Base-by-base conservation (phyloP, 1,140 invertebrate species). In the Glossosoma conforme region DNA sequence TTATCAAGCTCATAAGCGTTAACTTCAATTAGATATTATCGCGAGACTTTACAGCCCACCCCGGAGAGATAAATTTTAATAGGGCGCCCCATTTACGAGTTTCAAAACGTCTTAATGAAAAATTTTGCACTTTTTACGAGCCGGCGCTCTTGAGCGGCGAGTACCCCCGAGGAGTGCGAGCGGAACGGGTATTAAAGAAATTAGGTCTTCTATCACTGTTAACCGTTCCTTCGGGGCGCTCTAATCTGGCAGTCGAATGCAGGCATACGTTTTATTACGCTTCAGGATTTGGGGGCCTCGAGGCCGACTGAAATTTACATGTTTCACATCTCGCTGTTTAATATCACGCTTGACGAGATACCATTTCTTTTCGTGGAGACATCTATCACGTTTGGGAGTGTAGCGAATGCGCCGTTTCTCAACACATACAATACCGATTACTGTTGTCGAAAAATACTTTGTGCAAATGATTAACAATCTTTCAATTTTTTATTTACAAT, bases 1-100 rank as follows among this genome's bases (percentile, higher is more conserved):
- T 57, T 52, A 57, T 52, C 54, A 44, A 36, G 45, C 54, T 57
- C 54, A 52, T 52, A 57, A 57, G 54, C 54, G 54, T 57, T 57
- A 57, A 57, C 49, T 57, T 57, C 54, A 57, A 57, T 57, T 57
- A 57, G 54, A 57, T 57, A 57, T 52, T 57, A 57, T 57, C 54
- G 54, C 35, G 25, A 33, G 44, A 47, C 25, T 52, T 57, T 57
- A 52, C 52, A 32, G 54, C 33, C 43, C 43, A 41, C 43, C 42
- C 24, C 35, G 24, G 50, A 40, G 21, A 57, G 54, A 57, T 57
- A 57, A 57, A 57, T 57, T 57, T 57, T 57, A 57, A 57, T 57
- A 57, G 54, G 54, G 42, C 30, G 35, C 44, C 44, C 48, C 55
- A 42, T 58, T 58, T 58, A 58, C 46, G 55, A 57, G 49, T 57